Evolutionary conservation across 2,113 vertebrate species (phyloP).

Genomic region (Podarcis muralis): DNA sequence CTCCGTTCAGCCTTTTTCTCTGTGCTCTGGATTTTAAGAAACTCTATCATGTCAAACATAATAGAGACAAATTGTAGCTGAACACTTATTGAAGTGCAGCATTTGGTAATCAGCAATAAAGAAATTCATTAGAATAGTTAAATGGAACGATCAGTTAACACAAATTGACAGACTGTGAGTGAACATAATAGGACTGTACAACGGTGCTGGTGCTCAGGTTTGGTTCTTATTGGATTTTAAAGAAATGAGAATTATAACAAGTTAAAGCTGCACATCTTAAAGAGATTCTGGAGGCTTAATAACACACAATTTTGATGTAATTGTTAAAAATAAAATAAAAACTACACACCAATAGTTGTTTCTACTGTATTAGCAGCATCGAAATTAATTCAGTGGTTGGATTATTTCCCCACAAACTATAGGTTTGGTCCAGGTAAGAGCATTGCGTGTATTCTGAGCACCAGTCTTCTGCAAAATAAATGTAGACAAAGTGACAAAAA

Average conservation of each 20-base stretch:
- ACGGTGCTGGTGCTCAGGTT: background rate
- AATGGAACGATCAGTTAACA: slow-evolving; percentile 20
- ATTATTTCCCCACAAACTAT: no score
- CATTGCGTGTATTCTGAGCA: no score
- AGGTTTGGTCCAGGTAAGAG: background rate
- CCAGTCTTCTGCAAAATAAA: no score
- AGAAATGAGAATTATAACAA: background rate
- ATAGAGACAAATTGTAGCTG: slow-evolving; percentile 37
- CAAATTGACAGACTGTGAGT: slow-evolving; percentile 19
- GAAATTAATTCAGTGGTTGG: background rate
- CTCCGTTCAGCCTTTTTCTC: background rate
- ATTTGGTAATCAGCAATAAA: slow-evolving; percentile 32
- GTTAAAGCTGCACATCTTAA: background rate
- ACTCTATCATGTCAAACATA: slow-evolving; percentile 7
- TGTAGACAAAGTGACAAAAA: no score
- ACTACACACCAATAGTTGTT: no score
- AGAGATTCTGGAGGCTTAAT: background rate
- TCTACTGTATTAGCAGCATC: background rate
- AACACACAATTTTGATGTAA: background rate
- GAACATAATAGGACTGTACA: background rate
- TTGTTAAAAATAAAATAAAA: no score
- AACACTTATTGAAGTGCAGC: slow-evolving; percentile 34
- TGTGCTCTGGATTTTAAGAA: slow-evolving; percentile 1
- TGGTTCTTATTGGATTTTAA: background rate
- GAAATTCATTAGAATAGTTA: slow-evolving; percentile 31